Evolutionary conservation across 2,113 vertebrate genomes (phyloP).

Genomic region (Cyphomyrus discorhynchus): DNA sequence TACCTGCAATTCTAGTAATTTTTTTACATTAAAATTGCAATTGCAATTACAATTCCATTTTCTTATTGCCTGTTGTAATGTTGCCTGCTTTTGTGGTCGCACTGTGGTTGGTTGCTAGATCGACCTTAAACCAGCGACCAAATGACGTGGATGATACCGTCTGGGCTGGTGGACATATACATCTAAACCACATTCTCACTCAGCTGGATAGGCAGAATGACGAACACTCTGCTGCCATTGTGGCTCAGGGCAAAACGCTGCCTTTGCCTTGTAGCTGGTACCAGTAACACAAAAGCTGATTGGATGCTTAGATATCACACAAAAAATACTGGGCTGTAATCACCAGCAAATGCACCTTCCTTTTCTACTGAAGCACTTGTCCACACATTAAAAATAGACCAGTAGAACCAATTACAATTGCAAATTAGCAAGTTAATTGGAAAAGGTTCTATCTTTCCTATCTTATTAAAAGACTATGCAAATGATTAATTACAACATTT

Average conservation of each 20-base stretch:
- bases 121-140: not conserved
- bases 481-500: constrained; percentile 15
- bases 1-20: not conserved
- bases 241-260: not conserved
- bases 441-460: constrained; percentile 4
- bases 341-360: not conserved
- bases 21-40: not conserved
- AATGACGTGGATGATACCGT: not conserved
- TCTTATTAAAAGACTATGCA: constrained; percentile 1
- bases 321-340: no score
- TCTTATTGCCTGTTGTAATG: not conserved
- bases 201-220: not conserved
- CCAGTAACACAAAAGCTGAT: not conserved
- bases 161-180: not conserved
- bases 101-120: not conserved
- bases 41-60: not conserved
- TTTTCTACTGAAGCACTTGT: not conserved
- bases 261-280: not conserved
- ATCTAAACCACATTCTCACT: not conserved
- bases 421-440: constrained; percentile 9
- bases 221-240: not conserved
- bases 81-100: not conserved
- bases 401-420: not conserved
- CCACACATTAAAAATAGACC: constrained; percentile 2
- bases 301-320: not conserved